These are phyloP conservation scores for Odocoileus hemionus DNA, from an alignment of 2,113 vertebrate genomes.

Conservation along the genomic window DNA sequence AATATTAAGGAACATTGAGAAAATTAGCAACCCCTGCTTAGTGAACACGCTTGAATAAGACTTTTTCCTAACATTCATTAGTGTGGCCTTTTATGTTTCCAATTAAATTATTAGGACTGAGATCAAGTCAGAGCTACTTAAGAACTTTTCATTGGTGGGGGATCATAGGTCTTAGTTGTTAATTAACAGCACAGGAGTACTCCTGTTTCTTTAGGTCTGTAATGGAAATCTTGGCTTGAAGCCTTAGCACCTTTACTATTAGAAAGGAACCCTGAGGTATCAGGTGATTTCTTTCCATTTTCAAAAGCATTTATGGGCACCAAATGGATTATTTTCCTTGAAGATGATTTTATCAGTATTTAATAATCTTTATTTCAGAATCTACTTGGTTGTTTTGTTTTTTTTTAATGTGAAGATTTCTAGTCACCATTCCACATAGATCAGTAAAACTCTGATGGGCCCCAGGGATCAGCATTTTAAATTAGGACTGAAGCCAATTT, in stretches of 20 bases:
- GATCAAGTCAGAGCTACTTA: conserved; percentile 8
- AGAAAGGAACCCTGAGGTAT: neutral
- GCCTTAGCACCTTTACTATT: conserved; percentile 28
- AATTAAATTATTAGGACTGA: conserved; percentile 38
- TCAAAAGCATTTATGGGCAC: neutral
- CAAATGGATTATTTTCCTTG: neutral
- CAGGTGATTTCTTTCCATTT: neutral
- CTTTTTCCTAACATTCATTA: conserved; percentile 34
- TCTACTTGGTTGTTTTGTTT: neutral
- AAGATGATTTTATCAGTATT: neutral
- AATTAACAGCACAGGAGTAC: conserved; percentile 37
- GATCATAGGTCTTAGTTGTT: conserved; percentile 4
- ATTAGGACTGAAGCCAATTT: neutral
- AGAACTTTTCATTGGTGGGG: neutral
- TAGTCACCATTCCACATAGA: neutral
- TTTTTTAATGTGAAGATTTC: neutral
- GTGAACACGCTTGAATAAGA: neutral
- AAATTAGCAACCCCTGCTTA: neutral
- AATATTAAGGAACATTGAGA: neutral
- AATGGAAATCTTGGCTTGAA: conserved; percentile 40
- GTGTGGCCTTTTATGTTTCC: conserved; percentile 6
- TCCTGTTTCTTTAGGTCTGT: neutral
- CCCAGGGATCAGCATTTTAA: neutral
- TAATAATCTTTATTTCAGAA: conserved; percentile 19
- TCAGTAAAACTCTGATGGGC: neutral